A percentile compares a stretch with the other conserved stretches of the same genome.
Evolutionary conservation across 2,888 invertebrate species (phyloP).

Genomic region (Agrypnus murinus): DNA sequence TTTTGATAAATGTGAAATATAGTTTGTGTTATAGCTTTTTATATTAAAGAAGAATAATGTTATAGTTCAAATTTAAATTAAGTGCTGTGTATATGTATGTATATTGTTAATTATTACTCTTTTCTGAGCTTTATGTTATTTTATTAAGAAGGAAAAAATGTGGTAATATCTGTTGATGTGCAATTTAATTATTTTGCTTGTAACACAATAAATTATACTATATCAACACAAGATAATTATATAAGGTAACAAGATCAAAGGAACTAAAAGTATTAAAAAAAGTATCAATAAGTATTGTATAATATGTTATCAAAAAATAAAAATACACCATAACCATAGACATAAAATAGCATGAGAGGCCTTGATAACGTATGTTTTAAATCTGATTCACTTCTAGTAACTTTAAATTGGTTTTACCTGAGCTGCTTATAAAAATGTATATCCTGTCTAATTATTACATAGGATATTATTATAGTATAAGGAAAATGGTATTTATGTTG

Average conservation of each 20-base stretch:
- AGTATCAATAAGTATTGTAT: constrained; percentile 29
- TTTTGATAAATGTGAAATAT: background rate
- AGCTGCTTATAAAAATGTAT: too few relatives aligned
- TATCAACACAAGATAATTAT: constrained; percentile 15
- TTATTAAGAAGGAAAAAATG: constrained; percentile 10
- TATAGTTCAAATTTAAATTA: constrained; percentile 36
- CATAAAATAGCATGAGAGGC: constrained; percentile 45
- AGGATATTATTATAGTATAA: too few relatives aligned
- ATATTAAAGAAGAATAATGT: background rate
- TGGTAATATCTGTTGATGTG: constrained; percentile 21
- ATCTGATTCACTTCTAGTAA: background rate
- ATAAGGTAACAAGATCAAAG: constrained; percentile 6
- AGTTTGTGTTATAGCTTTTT: background rate
- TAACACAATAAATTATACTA: background rate
- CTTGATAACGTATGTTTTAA: constrained; percentile 40
- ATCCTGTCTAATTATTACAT: too few relatives aligned
- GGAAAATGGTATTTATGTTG: background rate
- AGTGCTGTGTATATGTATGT: constrained; percentile 29
- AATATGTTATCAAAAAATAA: constrained; percentile 18
- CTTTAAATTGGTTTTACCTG: background rate
- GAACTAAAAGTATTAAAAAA: constrained; percentile 34
- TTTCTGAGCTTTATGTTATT: constrained; percentile 29
- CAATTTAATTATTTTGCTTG: constrained; percentile 30
- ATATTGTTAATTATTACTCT: constrained; percentile 19
- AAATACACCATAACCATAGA: constrained; percentile 36